Evolutionary conservation across 1,140 invertebrate genomes (phyloP).

Genomic region (Drosophila pachea): DNA sequence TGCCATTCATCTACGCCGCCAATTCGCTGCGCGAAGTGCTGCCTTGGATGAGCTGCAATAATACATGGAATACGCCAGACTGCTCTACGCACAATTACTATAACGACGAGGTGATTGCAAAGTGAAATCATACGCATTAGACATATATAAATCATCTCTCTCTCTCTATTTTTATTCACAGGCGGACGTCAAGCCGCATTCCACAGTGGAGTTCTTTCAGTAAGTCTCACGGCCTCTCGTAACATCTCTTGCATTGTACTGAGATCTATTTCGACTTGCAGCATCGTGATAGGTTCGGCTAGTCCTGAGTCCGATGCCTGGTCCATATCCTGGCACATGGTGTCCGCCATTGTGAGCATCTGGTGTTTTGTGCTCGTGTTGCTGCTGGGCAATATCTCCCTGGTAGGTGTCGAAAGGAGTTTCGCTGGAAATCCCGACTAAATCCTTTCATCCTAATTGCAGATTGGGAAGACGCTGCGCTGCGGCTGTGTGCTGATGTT

Average conservation of each 20-base stretch:
- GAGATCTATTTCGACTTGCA: slow-evolving; percentile 5
- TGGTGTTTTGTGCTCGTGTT: slow-evolving; percentile 56
- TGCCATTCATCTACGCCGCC: slow-evolving; percentile 68
- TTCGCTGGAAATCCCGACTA: neutral
- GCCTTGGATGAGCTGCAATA: slow-evolving; percentile 75
- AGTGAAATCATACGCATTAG: neutral
- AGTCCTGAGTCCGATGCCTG: slow-evolving; percentile 25
- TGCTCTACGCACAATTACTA: slow-evolving; percentile 66
- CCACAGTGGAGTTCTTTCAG: slow-evolving; percentile 72
- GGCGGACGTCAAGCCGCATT: slow-evolving; percentile 50
- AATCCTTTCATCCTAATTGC: neutral
- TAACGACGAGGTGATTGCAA: slow-evolving; percentile 40
- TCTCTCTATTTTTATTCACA: slow-evolving; percentile 2
- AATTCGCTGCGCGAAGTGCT: slow-evolving; percentile 54
- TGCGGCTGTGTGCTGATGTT: slow-evolving; percentile 67
- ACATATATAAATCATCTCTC: neutral
- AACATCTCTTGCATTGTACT: neutral
- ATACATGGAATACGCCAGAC: slow-evolving; percentile 64
- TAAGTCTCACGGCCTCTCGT: slow-evolving; percentile 11
- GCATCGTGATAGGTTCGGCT: slow-evolving; percentile 56
- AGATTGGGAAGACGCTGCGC: slow-evolving; percentile 71
- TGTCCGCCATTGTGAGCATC: slow-evolving; percentile 50
- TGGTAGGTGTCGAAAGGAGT: slow-evolving; percentile 43
- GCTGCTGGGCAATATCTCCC: slow-evolving; percentile 53
- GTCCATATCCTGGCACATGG: slow-evolving; percentile 59